Evolutionary conservation across 2,888 invertebrate genomes (phyloP).

Genomic region (Carabus problematicus): DNA sequence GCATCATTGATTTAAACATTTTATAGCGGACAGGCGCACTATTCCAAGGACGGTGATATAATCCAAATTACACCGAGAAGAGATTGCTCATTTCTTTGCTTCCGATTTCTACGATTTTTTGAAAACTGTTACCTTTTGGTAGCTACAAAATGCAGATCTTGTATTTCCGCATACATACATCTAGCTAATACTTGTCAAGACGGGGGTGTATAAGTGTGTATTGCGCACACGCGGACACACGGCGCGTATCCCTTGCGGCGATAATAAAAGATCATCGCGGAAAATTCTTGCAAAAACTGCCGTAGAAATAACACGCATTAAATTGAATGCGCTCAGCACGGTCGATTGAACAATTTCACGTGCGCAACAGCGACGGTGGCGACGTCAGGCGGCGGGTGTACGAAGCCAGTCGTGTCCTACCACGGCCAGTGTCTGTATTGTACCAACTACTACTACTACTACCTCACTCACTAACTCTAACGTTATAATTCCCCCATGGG

Average conservation of each 20-base stretch:
- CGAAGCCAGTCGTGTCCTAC: slow-evolving; percentile 1
- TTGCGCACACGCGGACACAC: neutral
- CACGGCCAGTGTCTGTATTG: neutral
- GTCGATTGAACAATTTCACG: slow-evolving; percentile 42
- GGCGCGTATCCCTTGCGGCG: slow-evolving; percentile 8
- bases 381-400: slow-evolving; percentile 11
- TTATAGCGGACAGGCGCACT: too few species aligned
- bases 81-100: too few species aligned
- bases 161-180: neutral
- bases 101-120: too few species aligned
- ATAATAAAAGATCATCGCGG: slow-evolving; percentile 20
- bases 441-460: neutral
- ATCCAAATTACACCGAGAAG: too few species aligned
- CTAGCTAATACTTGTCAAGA: neutral
- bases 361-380: slow-evolving; percentile 9
- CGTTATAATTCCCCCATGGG: too few species aligned
- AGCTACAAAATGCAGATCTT: too few species aligned
- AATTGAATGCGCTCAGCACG: slow-evolving; percentile 39
- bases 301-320: slow-evolving; percentile 41
- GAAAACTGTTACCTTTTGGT: too few species aligned
- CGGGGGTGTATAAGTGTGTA: neutral
- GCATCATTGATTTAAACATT: too few species aligned
- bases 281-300: slow-evolving; percentile 14
- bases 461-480: slow-evolving; percentile 4
- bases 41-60: too few species aligned